Evolutionary conservation across 2,113 vertebrate genomes (phyloP).

Genomic region (Potamarius usumacintae): DNA sequence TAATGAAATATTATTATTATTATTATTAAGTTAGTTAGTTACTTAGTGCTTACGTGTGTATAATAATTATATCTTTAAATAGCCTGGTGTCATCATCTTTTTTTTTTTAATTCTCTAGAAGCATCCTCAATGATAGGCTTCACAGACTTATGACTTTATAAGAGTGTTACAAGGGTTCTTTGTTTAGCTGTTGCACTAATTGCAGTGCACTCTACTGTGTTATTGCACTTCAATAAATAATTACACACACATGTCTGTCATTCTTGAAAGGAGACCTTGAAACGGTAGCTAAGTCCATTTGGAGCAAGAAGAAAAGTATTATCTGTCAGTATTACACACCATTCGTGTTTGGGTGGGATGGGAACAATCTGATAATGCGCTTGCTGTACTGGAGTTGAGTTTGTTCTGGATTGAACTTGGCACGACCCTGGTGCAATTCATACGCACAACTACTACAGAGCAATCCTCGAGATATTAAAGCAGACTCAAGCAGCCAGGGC

Average conservation of each 20-base stretch:
- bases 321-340: background rate
- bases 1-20: no score
- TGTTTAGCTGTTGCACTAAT: constrained; percentile 12
- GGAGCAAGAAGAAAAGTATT: background rate
- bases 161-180: background rate
- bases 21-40: no score
- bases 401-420: constrained; percentile 46
- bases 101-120: constrained; percentile 5
- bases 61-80: constrained; percentile 22
- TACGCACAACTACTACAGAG: constrained; percentile 33
- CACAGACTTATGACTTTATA: constrained; percentile 7
- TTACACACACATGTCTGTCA: constrained; percentile 6
- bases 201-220: background rate
- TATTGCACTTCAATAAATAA: constrained; percentile 21
- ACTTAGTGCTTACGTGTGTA: background rate
- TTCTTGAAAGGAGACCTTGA: background rate
- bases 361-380: constrained; percentile 25
- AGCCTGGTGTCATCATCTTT: background rate
- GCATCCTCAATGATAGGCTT: constrained; percentile 3
- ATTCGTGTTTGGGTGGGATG: background rate
- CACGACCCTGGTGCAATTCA: constrained; percentile 28
- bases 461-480: constrained; percentile 50
- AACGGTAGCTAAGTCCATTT: background rate
- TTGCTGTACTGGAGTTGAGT: background rate
- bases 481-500: constrained; percentile 16